These are phyloP conservation scores for Venustaconcha ellipsiformis DNA, from an alignment of 1,140 invertebrate species.

Conservation along the genomic window DNA sequence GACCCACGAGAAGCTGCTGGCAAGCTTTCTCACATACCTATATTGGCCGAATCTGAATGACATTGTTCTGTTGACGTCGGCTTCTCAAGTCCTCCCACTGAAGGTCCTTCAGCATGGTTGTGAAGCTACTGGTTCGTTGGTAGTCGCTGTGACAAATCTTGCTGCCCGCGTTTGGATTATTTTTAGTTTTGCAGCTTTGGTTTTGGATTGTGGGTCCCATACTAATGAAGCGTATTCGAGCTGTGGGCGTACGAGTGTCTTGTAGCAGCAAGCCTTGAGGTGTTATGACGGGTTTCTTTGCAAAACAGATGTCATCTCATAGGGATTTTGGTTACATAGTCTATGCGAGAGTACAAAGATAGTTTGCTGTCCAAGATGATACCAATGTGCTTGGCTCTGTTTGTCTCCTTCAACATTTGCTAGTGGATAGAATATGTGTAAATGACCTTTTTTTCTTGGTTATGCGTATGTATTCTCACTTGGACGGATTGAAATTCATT, in stretches of 20 bases:
- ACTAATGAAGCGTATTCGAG: slow-evolving; percentile 31
- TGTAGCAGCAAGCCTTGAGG: slow-evolving; percentile 1
- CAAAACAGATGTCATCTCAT: slow-evolving; percentile 6
- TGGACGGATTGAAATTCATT: not conserved
- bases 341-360: slow-evolving; percentile 1
- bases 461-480: too few species aligned
- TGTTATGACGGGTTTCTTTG: slow-evolving; percentile 12
- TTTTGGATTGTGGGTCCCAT: slow-evolving; percentile 30
- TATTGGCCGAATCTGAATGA: too few species aligned
- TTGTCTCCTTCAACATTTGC: not conserved
- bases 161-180: slow-evolving; percentile 39
- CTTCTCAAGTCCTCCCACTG: too few species aligned
- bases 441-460: too few species aligned
- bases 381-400: slow-evolving; percentile 13
- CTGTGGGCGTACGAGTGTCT: slow-evolving; percentile 7
- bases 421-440: too few species aligned
- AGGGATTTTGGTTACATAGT: not conserved
- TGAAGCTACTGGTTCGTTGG: slow-evolving; percentile 4
- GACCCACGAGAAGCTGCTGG: too few species aligned
- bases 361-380: not conserved
- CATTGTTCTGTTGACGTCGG: too few species aligned
- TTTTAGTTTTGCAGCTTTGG: slow-evolving; percentile 28
- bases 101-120: too few species aligned
- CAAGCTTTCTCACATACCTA: too few species aligned
- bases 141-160: not conserved